These are phyloP conservation scores for Dicycla oo DNA, from an alignment of 2,888 invertebrate genomes.

Conservation along the genomic window DNA sequence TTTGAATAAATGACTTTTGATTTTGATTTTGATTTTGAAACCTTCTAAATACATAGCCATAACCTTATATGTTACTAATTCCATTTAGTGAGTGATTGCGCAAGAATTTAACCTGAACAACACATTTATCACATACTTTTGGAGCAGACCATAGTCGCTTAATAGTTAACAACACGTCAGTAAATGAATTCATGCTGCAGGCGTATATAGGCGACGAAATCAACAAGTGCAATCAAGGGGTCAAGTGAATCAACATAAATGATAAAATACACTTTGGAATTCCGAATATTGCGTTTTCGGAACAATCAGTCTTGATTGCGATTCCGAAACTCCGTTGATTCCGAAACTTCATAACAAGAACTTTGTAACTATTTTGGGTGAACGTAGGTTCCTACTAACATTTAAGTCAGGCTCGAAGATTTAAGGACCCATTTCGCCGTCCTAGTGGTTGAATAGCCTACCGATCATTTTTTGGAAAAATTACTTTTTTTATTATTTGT, in stretches of 20 bases:
- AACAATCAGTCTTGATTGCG: slow-evolving; percentile 53
- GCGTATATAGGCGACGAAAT: not conserved
- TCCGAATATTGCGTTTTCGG: slow-evolving; percentile 29
- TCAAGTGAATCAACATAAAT: slow-evolving; percentile 36
- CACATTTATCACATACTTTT: too few species aligned
- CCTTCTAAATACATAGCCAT: too few species aligned
- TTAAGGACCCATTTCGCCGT: too few species aligned
- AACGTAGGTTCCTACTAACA: slow-evolving; percentile 16
- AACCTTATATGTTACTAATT: too few species aligned
- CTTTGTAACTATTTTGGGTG: slow-evolving; percentile 38
- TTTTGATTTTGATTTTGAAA: too few species aligned
- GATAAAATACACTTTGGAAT: slow-evolving; percentile 40
- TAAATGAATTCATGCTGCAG: not conserved
- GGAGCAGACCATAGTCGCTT: too few species aligned
- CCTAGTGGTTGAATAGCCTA: too few species aligned
- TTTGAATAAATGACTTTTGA: too few species aligned
- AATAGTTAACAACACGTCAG: not conserved
- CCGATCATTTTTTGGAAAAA: too few species aligned
- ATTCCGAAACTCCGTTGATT: slow-evolving; percentile 39
- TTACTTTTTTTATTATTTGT: too few species aligned
- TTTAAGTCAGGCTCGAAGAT: slow-evolving; percentile 9
- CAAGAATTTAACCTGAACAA: too few species aligned
- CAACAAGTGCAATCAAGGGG: slow-evolving; percentile 38
- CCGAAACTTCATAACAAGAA: slow-evolving; percentile 52
- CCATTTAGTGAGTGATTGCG: too few species aligned